Evolutionary conservation across 2,113 vertebrate species (phyloP), one percentile per base, ranked within the genome.

Genomic region (Chamaetylas fuelleborni): DNA sequence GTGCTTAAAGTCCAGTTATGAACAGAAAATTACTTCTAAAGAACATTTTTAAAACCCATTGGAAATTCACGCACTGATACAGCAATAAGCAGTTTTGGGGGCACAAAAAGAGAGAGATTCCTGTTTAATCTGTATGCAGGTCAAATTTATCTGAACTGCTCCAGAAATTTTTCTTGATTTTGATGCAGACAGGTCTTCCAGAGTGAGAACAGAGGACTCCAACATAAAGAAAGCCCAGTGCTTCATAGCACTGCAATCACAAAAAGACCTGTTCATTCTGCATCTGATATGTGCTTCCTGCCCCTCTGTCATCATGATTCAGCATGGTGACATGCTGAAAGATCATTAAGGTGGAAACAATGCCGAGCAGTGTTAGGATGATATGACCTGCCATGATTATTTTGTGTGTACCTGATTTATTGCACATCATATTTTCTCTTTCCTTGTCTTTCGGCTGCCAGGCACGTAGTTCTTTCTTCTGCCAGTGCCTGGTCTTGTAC

Each of bases 281-380:
- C n/a, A 76, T 96, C 81, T 88, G 85, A 74, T 96, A 65, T 15
- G 73, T 81, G 80, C 92, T 96, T 95, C 95, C 96, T 95, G 84
- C 43, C 60, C 81, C 64, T 84, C 81, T 96, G 92, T 97, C 96
- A 95, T 87, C 53, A 58, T 96, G 94, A 96, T 92, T 97, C 96
- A 96, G 93, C 93, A 91, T 48, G 8, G 8, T 81, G 85, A 95
- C 92, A 94, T 96, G 87, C 93, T 96, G 93, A 95, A 95, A 95
- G 91, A 86, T 90, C 94, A 95, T 96, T 90, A 96, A 92, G 89
- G 96, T 95, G 89, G 93, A 96, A 97, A 97, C 95, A 96, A 92
- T 95, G 82, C 88, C 5, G 72, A 95, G 94, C 92, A 82, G 83
- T 66, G 64, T 90, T 79, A 79, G 72, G 86, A 56, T 95, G 85